Conservation (phyloP, 1,140 invertebrate genomes). For the Platorchestia sp. region DNA sequence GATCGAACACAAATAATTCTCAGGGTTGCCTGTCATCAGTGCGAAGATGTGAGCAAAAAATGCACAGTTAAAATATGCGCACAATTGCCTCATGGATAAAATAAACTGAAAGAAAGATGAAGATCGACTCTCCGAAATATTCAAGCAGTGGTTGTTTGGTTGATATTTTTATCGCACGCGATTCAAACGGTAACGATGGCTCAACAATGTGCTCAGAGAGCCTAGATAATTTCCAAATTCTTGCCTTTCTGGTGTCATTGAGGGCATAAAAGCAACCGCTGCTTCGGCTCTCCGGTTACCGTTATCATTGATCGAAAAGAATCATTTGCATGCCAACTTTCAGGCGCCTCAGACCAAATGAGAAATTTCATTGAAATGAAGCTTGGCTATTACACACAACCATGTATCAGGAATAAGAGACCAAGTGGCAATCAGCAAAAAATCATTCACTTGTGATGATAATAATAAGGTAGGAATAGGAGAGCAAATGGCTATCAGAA, state of each 20-base stretch:
- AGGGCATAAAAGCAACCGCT: background rate
- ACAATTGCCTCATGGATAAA: background rate
- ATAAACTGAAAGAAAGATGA: background rate
- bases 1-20: too few relatives aligned
- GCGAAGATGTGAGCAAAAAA: too few relatives aligned
- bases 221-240: background rate
- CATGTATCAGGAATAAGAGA: too few relatives aligned
- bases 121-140: background rate
- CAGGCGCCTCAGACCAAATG: background rate
- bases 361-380: background rate
- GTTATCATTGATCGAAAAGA: too few relatives aligned
- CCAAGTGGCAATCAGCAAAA: too few relatives aligned
- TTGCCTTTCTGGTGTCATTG: background rate
- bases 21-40: too few relatives aligned
- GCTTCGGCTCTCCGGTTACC: background rate
- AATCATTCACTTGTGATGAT: too few relatives aligned
- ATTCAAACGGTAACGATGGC: background rate
- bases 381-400: too few relatives aligned
- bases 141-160: background rate
- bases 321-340: too few relatives aligned
- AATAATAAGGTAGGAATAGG: too few relatives aligned
- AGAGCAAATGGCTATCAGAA: too few relatives aligned
- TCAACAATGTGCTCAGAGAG: background rate
- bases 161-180: background rate
- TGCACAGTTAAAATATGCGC: background rate